Conservation (phyloP, 2,888 invertebrate species). For the Papilio gigon region DNA sequence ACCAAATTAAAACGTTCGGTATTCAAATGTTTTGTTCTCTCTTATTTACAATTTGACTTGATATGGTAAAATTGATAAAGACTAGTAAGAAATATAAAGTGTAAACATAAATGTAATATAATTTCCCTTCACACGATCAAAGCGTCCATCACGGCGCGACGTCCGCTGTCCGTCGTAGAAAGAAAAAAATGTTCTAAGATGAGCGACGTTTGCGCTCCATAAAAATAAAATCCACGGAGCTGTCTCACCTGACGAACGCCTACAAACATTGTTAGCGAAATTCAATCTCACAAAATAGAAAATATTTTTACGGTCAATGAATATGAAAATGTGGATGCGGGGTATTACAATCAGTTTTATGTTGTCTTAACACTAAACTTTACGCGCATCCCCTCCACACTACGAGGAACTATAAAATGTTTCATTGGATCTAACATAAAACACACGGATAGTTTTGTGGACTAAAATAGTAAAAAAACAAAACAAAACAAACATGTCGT, state of each 20-base stretch:
- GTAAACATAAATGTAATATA: slow-evolving; percentile 12
- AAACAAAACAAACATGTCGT: neutral
- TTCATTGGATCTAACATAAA: slow-evolving; percentile 34
- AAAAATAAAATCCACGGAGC: slow-evolving; percentile 65
- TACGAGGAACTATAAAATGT: slow-evolving; percentile 35
- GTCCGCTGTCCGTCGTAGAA: slow-evolving; percentile 46
- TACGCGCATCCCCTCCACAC: slow-evolving; percentile 46
- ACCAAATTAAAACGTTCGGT: neutral
- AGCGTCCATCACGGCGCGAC: slow-evolving; percentile 37
- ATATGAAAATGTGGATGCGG: slow-evolving; percentile 73
- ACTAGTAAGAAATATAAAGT: neutral
- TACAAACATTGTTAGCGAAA: slow-evolving; percentile 76
- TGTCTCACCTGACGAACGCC: slow-evolving; percentile 64
- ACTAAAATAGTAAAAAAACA: slow-evolving; percentile 1
- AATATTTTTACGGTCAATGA: slow-evolving; percentile 80
- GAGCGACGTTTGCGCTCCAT: slow-evolving; percentile 49
- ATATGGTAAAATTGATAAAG: neutral
- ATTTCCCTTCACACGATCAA: slow-evolving; percentile 6
- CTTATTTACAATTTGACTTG: neutral
- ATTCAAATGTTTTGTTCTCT: too few relatives aligned
- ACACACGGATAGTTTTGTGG: slow-evolving; percentile 24
- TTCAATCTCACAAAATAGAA: slow-evolving; percentile 79
- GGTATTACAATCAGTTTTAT: slow-evolving; percentile 55
- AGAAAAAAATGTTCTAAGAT: slow-evolving; percentile 48
- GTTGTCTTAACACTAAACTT: slow-evolving; percentile 60